phyloP scores from a whole-genome alignment of 2,888 invertebrate genomes.

The Liopterus haemorrhoidalis region DNA sequence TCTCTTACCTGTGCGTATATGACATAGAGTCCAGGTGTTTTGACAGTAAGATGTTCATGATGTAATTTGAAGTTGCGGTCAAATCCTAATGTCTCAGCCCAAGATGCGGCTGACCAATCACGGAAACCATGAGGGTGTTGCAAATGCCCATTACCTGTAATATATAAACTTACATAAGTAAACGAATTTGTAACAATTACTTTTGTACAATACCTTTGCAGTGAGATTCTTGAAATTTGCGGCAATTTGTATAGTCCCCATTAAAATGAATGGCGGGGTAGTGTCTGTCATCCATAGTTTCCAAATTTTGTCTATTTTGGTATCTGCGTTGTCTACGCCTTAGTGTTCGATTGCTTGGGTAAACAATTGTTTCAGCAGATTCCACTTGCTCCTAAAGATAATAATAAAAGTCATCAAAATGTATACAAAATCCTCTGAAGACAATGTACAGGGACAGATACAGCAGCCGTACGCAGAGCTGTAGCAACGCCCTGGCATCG shows the following conservation, averaged over 20 bases:
- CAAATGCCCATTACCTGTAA: conserved; percentile 59
- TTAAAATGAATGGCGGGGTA: conserved; percentile 55
- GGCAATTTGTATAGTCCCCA: conserved; percentile 58
- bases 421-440: neutral
- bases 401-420: neutral
- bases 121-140: conserved; percentile 59
- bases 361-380: conserved; percentile 19
- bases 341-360: conserved; percentile 24
- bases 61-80: conserved; percentile 56
- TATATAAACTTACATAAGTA: neutral
- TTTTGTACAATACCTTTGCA: conserved; percentile 55
- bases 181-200: neutral
- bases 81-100: conserved; percentile 58
- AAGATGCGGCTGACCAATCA: conserved; percentile 60
- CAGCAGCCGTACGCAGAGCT: too few relatives aligned
- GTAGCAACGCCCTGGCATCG: too few relatives aligned
- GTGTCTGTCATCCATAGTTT: conserved; percentile 28
- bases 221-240: conserved; percentile 51
- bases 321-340: conserved; percentile 30
- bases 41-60: conserved; percentile 61
- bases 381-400: conserved; percentile 19
- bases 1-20: conserved; percentile 65
- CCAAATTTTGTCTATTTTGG: conserved; percentile 27
- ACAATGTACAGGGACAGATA: too few relatives aligned
- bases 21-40: conserved; percentile 67